Conservation (phyloP, 2,113 vertebrate species). For the Pristiophorus japonicus region DNA sequence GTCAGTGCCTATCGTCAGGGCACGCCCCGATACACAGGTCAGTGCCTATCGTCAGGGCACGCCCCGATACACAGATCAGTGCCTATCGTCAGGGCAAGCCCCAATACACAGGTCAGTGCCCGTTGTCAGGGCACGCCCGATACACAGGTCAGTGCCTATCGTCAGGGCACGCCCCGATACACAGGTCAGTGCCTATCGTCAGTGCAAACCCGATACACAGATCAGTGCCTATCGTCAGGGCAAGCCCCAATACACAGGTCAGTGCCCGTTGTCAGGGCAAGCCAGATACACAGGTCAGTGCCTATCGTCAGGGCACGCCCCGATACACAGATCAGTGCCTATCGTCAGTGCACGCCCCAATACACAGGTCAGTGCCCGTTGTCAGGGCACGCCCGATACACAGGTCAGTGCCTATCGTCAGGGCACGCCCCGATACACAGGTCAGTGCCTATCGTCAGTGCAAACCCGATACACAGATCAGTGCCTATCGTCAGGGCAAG, state of each 20-base stretch:
- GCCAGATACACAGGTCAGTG: too few species aligned
- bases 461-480: background rate
- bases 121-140: too few species aligned
- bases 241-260: background rate
- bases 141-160: slow-evolving; percentile 7
- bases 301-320: background rate
- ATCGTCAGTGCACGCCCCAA: too few species aligned
- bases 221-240: background rate
- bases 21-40: background rate
- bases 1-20: background rate
- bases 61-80: too few species aligned
- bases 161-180: background rate
- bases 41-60: too few species aligned
- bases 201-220: too few species aligned
- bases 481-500: too few species aligned
- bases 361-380: background rate
- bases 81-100: background rate
- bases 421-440: too few species aligned
- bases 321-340: background rate
- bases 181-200: background rate
- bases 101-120: background rate
- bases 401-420: background rate
- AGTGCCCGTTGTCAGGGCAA: too few species aligned
- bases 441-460: background rate
- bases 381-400: background rate